These are phyloP conservation scores for Anastatus disparis DNA, from an alignment of 1,140 invertebrate species.

Conservation along the genomic window DNA sequence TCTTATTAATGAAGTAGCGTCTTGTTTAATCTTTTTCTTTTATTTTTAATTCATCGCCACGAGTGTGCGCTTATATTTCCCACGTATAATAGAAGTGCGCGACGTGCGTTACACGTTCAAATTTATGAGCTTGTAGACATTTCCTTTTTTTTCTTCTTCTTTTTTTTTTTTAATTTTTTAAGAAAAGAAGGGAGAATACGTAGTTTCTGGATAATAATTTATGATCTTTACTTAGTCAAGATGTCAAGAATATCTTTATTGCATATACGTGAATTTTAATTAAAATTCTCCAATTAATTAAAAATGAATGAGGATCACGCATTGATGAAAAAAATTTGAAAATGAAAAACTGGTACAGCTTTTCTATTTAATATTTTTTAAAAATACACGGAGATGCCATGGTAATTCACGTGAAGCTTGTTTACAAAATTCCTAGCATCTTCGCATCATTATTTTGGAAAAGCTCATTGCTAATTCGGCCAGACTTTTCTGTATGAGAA, in stretches of 20 bases:
- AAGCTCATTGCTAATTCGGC: too few species aligned
- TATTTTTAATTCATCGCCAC: too few species aligned
- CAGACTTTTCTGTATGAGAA: too few species aligned
- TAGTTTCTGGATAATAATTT: constrained; percentile 8
- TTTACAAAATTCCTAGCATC: too few species aligned
- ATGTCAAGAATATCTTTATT: neutral
- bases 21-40: constrained; percentile 15
- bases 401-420: neutral
- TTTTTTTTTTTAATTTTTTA: too few species aligned
- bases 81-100: neutral
- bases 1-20: neutral
- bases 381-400: neutral
- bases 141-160: too few species aligned
- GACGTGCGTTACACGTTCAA: constrained; percentile 6
- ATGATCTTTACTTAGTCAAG: too few species aligned
- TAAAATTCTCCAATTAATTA: constrained; percentile 15
- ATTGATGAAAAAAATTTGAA: neutral
- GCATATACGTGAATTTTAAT: neutral
- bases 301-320: neutral
- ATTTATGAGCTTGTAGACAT: constrained; percentile 25
- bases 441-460: too few species aligned
- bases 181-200: neutral
- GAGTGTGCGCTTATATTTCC: neutral
- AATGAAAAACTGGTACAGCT: too few species aligned
- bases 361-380: neutral